Base-by-base conservation (phyloP, 2,113 vertebrate species). In the Scopus umbretta region DNA sequence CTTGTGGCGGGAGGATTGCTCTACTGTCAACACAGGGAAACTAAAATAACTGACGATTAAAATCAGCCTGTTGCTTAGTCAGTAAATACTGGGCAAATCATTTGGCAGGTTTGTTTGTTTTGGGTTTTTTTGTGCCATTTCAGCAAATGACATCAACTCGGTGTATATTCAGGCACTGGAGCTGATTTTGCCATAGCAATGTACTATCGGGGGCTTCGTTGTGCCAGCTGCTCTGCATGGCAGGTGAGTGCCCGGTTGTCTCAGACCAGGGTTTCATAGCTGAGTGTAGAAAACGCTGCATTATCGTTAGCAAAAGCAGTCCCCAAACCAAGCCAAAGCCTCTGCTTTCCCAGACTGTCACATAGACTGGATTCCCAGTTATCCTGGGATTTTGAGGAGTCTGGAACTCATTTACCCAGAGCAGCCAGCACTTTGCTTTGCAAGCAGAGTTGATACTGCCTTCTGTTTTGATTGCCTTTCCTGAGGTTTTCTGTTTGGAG, bases 201-300 rank as follows among this genome's bases (percentile, higher is more conserved):
- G 15, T 52, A 2, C 15, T 27, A 2, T 4, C 1, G 2, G 3
- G 47, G 12, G 30, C 43, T 79, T 55, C 21, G 1, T 47, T 25
- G 4, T 7, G 26, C 10, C 19, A 2, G 2, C 27, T 67, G n/a
- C 61, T 49, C 56, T 17, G 21, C 5, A 0, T 8, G 61, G n/a
- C 62, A 19, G 43, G 50, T 36, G 32, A 50, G 47, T 59, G 36
- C 47, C 12, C 0, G 1, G 6, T 16, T 66, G 4, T 32, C 40
- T 36, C 70, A n/a, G 45, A 38, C 20, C 1, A 14, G 2, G 17
- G 10, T 42, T 45, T 63, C 34, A 1, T 6, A 23, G 21, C 26
- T 1, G 12, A 27, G 50, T 2, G 11, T 4, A 11, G 40, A 23
- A 93, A 66, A 53, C 6, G 40, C 7, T 12, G 19, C 9, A 14